Conservation (phyloP, 2,113 vertebrate genomes). For the Halcyon senegalensis region DNA sequence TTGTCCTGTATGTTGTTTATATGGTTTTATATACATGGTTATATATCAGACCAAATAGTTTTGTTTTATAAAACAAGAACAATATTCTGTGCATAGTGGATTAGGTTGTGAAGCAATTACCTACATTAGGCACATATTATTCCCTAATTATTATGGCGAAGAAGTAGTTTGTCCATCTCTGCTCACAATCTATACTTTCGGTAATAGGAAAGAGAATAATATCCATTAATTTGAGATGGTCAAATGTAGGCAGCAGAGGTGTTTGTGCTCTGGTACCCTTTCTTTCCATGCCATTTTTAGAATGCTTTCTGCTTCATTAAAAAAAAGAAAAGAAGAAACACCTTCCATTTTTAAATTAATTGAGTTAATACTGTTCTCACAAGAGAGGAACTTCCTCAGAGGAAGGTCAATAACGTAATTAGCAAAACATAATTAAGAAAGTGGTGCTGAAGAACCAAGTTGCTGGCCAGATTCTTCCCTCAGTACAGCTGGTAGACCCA, state of each 20-base stretch:
- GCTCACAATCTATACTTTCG: neutral
- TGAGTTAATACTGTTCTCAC: neutral
- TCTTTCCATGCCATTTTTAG: neutral
- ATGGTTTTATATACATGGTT: no score
- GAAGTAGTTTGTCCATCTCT: neutral
- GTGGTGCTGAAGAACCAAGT: neutral
- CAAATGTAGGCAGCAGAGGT: neutral
- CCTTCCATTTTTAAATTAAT: slow-evolving; percentile 23
- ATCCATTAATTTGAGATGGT: neutral
- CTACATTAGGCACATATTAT: neutral
- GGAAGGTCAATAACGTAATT: slow-evolving; percentile 43
- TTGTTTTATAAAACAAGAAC: neutral
- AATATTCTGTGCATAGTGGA: neutral
- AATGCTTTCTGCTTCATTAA: neutral
- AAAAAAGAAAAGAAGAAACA: neutral
- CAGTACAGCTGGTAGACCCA: neutral
- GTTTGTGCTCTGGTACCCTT: neutral
- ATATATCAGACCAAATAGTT: neutral
- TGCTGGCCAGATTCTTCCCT: neutral
- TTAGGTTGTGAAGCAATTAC: neutral
- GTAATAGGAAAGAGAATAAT: neutral
- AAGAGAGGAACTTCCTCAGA: slow-evolving; percentile 2
- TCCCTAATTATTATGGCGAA: neutral
- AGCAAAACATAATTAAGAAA: slow-evolving; percentile 33
- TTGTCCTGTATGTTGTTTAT: neutral